A percentile compares a stretch with the other conserved stretches of the same genome.
Evolutionary conservation across 2,888 invertebrate genomes (phyloP).

Genomic region (Esperia sulphurella): DNA sequence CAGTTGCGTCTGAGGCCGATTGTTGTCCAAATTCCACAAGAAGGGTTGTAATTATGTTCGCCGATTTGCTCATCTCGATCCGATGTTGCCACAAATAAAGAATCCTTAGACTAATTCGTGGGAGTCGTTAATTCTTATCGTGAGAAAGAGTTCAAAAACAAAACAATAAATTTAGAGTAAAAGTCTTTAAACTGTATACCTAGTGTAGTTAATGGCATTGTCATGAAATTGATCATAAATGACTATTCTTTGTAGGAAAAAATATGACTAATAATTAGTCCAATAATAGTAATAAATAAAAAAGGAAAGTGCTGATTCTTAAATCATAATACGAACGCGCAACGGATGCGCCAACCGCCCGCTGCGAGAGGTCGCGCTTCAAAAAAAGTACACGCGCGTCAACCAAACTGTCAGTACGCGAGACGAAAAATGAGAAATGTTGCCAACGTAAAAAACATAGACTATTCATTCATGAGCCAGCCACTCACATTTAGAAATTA

Average conservation of each 20-base stretch:
- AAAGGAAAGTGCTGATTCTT: constrained; percentile 50
- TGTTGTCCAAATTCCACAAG: constrained; percentile 61
- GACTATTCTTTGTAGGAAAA: background rate
- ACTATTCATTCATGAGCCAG: constrained; percentile 69
- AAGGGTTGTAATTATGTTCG: constrained; percentile 67
- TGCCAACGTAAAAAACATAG: constrained; percentile 52
- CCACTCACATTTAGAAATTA: constrained; percentile 69
- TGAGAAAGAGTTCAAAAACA: constrained; percentile 52
- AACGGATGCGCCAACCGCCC: constrained; percentile 67
- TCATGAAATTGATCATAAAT: background rate
- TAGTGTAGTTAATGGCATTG: too few relatives aligned
- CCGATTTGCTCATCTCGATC: constrained; percentile 68
- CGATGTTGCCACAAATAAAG: constrained; percentile 64
- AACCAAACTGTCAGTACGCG: constrained; percentile 66
- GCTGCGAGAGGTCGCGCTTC: constrained; percentile 68
- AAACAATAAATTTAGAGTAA: constrained; percentile 2
- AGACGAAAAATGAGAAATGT: constrained; percentile 71
- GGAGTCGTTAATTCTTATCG: constrained; percentile 57
- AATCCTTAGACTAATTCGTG: constrained; percentile 69
- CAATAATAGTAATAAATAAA: constrained; percentile 28
- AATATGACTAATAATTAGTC: constrained; percentile 23
- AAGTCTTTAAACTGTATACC: background rate
- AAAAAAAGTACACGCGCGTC: constrained; percentile 62
- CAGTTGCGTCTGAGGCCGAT: constrained; percentile 26
- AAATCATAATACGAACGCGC: constrained; percentile 67